Evolutionary conservation across 2,888 invertebrate genomes (phyloP).

Genomic region (Anthophora plumipes): DNA sequence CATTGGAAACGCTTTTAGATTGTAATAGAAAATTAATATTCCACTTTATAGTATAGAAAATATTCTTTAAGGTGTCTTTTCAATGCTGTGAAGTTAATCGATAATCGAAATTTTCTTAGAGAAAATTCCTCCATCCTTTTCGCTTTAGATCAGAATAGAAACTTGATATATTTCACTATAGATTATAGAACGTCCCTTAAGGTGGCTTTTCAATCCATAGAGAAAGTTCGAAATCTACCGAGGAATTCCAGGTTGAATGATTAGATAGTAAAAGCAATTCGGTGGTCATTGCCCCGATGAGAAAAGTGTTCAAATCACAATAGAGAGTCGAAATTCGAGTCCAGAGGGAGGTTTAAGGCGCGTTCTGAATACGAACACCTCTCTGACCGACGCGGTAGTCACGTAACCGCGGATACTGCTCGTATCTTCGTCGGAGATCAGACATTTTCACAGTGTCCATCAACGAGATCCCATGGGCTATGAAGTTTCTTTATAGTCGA

Average conservation of each 20-base stretch:
- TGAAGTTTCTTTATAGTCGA: slow-evolving; percentile 55
- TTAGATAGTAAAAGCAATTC: neutral
- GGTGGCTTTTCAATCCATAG: too few relatives aligned
- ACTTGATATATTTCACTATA: too few relatives aligned
- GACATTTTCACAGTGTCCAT: slow-evolving; percentile 46
- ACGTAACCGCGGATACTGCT: slow-evolving; percentile 54
- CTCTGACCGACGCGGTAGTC: slow-evolving; percentile 27
- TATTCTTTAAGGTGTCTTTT: too few relatives aligned
- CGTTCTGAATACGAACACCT: slow-evolving; percentile 12
- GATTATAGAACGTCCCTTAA: too few relatives aligned
- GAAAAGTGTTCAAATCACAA: neutral
- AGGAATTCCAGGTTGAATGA: neutral
- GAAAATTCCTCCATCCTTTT: too few relatives aligned
- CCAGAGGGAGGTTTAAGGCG: neutral
- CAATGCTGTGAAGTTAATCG: too few relatives aligned
- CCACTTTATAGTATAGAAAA: too few relatives aligned
- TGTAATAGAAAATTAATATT: too few relatives aligned
- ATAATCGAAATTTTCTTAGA: too few relatives aligned
- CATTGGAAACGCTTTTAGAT: too few relatives aligned
- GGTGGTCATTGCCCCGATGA: neutral
- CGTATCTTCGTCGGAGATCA: slow-evolving; percentile 47
- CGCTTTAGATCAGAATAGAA: too few relatives aligned
- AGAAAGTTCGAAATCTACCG: too few relatives aligned
- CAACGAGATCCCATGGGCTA: slow-evolving; percentile 44
- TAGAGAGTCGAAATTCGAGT: neutral